Evolutionary conservation across 1,140 invertebrate genomes (phyloP), one percentile per base, ranked within the genome.

Genomic region (Lanistes nyassanus): DNA sequence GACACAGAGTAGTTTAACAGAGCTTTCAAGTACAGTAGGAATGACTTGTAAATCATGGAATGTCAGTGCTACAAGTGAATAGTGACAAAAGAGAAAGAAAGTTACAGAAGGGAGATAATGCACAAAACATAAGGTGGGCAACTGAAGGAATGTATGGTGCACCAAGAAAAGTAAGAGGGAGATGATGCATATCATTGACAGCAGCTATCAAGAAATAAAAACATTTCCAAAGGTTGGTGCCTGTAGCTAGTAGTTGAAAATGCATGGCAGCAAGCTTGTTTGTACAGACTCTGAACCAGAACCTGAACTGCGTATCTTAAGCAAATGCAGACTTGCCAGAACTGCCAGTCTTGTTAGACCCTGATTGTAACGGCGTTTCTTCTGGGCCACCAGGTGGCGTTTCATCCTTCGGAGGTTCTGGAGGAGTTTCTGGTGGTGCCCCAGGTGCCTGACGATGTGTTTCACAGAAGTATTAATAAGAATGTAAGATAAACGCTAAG

Each of bases 371-470:
- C 0, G 72, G 39, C 56, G 60, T 72, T 23, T 19, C 26, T 16
- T 78, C 75, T 39, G 75, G 74, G 42, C 81, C 81, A n/a, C 82
- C 81, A 6, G 78, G 75, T 55, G 77, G 75, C 74, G 82, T 68
- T 64, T 81, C 82, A 36, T 82, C 85, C 73, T 82, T 81, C 34
- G 83, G 82, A 65, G 81, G 75, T 75, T 83, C 80, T 42, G 82
- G 81, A n/a, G 74, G 58, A 7, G 79, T 71, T 42, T 80, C 77
- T 16, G 83, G 84, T 62, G 83, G 77, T 36, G 80, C 77, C 42
- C 74, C 77, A 29, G 77, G 80, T 62, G 79, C 79, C 80, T 81
- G 69, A 65, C n/a, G n/a, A n/a, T n/a, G n/a, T n/a, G n/a, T n/a
- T n/a, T n/a, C n/a, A n/a, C n/a, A n/a, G n/a, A n/a, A n/a, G n/a